Evolutionary conservation across 1,140 invertebrate species (phyloP), one percentile per base, ranked within the genome.

Genomic region (Rhagoletis pomonella): DNA sequence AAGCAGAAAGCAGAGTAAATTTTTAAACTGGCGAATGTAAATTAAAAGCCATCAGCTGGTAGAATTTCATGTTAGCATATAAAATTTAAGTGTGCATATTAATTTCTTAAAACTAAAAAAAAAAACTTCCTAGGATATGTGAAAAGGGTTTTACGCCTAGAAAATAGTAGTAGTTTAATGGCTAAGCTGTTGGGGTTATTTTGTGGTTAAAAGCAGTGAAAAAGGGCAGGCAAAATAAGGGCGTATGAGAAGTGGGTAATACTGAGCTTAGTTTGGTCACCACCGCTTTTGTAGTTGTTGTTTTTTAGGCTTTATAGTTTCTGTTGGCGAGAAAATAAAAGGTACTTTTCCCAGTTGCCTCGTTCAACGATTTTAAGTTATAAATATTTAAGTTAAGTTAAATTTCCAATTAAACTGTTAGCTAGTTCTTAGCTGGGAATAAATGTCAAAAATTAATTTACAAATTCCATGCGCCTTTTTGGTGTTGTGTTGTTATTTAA

Each of bases 21-120:
- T 29, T 29, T 29, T 29, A 29, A 62, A 14, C 60, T n/a, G 12
- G 7, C 9, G 17, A 14, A 81, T 81, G 47, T 58, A 81, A 81
- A 81, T 29, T 55, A 81, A 81, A 81, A 81, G 73, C 47, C 44
- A 81, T 47, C 47, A 55, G 73, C 73, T 81, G 50, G 73, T 81
- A 58, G 55, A 81, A 81, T 81, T 81, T 55, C 19, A 81, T 55
- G 44, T 55, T 50, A 81, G 47, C 73, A 81, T 7, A 3, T 29
- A 81, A 81, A 81, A 81, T 81, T 1, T 55, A 81, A 19, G 73
- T 58, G 6, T 29, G n/a, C 47, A 81, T 29, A 81, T 29, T 29
- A 58, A 81, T 81, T 50, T 9, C 7, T 7, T 17, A 47, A 47
- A 42, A 47, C 2, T n/a, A 44, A 42, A 47, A 29, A n/a, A n/a